Percentiles rank a stretch among this genome's conserved stretches.
Evolutionary conservation across 2,888 invertebrate genomes (phyloP).

Genomic region (Ophion slaviceki): DNA sequence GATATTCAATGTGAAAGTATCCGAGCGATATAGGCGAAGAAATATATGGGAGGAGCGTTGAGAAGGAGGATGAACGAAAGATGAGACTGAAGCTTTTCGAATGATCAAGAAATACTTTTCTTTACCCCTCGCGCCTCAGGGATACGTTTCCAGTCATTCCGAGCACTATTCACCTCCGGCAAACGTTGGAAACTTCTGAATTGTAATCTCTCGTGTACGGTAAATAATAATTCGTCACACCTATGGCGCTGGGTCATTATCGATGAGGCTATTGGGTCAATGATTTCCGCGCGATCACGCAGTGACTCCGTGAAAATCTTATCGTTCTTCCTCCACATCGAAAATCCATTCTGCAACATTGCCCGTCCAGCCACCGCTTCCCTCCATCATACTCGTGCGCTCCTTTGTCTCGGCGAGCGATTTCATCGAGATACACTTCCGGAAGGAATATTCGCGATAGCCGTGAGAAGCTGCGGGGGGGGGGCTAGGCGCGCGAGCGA

Average conservation of each 20-base stretch:
- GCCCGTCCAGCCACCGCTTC: constrained; percentile 30
- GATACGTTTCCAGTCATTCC: constrained; percentile 51
- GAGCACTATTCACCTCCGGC: not conserved
- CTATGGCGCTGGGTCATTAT: constrained; percentile 8
- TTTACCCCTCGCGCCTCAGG: constrained; percentile 35
- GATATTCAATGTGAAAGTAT: constrained; percentile 39
- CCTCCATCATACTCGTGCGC: constrained; percentile 7
- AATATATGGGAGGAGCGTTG: constrained; percentile 6
- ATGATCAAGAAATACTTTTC: constrained; percentile 15
- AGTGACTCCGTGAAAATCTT: constrained; percentile 48
- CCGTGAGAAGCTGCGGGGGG: not conserved
- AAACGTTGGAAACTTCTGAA: constrained; percentile 47
- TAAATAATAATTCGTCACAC: constrained; percentile 54
- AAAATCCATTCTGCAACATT: constrained; percentile 32
- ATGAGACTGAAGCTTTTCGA: not conserved
- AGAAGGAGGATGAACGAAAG: constrained; percentile 17
- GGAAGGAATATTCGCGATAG: constrained; percentile 60
- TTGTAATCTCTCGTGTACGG: constrained; percentile 18
- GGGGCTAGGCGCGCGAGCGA: constrained; percentile 14
- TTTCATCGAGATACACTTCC: constrained; percentile 59
- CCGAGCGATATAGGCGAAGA: constrained; percentile 14
- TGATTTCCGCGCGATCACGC: constrained; percentile 51
- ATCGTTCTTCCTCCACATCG: constrained; percentile 46
- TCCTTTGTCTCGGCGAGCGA: constrained; percentile 64
- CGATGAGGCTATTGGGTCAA: constrained; percentile 11